Base-by-base conservation (phyloP, 2,113 vertebrate species). In the Rhegmatorhina hoffmannsi region DNA sequence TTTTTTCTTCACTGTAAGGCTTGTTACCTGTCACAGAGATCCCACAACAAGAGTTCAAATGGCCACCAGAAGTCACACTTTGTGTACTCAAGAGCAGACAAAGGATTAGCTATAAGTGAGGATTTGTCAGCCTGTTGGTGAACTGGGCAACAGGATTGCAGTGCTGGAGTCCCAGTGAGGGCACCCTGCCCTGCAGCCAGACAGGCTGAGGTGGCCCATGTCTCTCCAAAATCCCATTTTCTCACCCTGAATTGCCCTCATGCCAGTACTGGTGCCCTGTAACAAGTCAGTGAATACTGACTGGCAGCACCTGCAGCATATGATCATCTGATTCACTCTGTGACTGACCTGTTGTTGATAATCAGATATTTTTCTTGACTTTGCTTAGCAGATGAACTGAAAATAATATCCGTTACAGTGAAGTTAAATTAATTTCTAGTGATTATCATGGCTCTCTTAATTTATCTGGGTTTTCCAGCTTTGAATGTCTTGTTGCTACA, bases 21-120 rank as follows among this genome's bases (percentile, higher is more conserved):
- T 94, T 86, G 79, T 90, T 89, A 84, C 90, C 73, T 89, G 76
- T 87, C 94, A 89, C 76, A 60, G 60, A 40, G 31, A 62, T 92
- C 89, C 60, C 83, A 75, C 58, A 56, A 17, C 84, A 89, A 73
- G 91, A 60, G 91, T 66, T 97, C 89, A 94, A 75, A 84, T 76
- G 76, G 84, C 81, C 67, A 58, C 81, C 68, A 40, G 53, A 89
- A 91, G 20, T 89, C 84, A 92, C 81, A 67, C 49, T 72, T 81
- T 8, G 13, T 28, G 14, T 18, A 25, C 34, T 25, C 44, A 28
- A 31, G 40, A 76, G 62, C 10, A 82, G 73, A 33, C 7, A 70
- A 84, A 92, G n/a, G 40, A 46, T 82, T 82, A 52, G 36, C 77
- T 84, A 53, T 60, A 95, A 82, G 44, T 1, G 0, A 23, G 53